phyloP scores from a whole-genome alignment of 1,140 invertebrate genomes.

The Drosophila lacteicornis region DNA sequence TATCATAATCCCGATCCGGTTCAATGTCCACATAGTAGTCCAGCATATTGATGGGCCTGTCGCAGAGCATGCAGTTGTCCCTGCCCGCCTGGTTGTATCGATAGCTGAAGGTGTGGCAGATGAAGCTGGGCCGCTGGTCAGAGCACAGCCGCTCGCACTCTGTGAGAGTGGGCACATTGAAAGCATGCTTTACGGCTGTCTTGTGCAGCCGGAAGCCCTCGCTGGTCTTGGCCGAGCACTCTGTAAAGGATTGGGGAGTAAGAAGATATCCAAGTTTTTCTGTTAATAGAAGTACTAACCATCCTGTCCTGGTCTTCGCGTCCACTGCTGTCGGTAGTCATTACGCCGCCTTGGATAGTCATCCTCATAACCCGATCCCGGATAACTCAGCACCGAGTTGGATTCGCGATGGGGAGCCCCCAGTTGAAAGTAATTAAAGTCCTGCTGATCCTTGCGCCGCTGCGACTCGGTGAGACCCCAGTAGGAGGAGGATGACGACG shows the following conservation, averaged over 20 bases:
- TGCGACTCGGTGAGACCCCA: slow-evolving; percentile 75
- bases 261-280: too few species aligned
- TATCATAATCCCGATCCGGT: slow-evolving; percentile 91
- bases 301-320: slow-evolving; percentile 78
- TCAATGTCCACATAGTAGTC: slow-evolving; percentile 90
- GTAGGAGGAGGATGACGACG: slow-evolving; percentile 54
- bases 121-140: slow-evolving; percentile 88
- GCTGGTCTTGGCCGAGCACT: slow-evolving; percentile 90
- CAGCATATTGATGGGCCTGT: slow-evolving; percentile 88
- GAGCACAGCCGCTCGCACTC: slow-evolving; percentile 91
- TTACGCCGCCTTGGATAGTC: slow-evolving; percentile 59
- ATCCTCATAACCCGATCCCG: slow-evolving; percentile 74
- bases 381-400: slow-evolving; percentile 75
- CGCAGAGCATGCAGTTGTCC: slow-evolving; percentile 92
- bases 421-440: slow-evolving; percentile 83
- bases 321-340: slow-evolving; percentile 78
- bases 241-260: slow-evolving; percentile 79
- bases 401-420: slow-evolving; percentile 55
- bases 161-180: slow-evolving; percentile 88
- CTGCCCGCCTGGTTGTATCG: slow-evolving; percentile 85
- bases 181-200: slow-evolving; percentile 88
- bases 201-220: slow-evolving; percentile 90
- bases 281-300: slow-evolving; percentile 44
- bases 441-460: slow-evolving; percentile 74
- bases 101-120: slow-evolving; percentile 91